Conservation (phyloP, 2,113 vertebrate genomes). For the Rhinichthys klamathensis region DNA sequence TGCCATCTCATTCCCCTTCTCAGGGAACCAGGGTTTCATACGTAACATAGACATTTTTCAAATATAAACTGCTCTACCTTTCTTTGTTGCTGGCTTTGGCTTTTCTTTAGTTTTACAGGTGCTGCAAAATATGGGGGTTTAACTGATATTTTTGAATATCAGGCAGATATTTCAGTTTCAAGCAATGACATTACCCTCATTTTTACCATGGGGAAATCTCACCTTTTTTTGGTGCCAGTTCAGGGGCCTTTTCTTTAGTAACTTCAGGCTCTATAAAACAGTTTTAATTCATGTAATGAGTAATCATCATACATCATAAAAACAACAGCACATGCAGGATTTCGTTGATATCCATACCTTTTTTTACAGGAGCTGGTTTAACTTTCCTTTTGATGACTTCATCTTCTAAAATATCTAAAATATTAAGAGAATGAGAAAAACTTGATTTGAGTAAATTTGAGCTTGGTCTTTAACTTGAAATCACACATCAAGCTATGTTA, state of each 20-base stretch:
- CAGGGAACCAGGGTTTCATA: too few relatives aligned
- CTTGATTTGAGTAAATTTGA: neutral
- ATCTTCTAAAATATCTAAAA: neutral
- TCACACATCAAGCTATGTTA: neutral
- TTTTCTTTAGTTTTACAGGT: conserved; percentile 46
- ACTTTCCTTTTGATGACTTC: conserved; percentile 7
- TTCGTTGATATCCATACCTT: conserved; percentile 1
- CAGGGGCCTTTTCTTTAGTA: conserved; percentile 25
- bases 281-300: neutral
- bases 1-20: too few relatives aligned
- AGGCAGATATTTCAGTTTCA: neutral
- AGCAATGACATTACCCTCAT: neutral
- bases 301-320: neutral
- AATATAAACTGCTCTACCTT: neutral
- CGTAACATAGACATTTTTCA: neutral
- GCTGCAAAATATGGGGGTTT: conserved; percentile 4
- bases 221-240: conserved; percentile 38
- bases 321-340: neutral
- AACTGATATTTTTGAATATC: neutral
- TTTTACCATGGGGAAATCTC: neutral
- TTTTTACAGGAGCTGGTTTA: neutral
- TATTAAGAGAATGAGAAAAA: neutral
- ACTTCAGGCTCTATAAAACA: conserved; percentile 10
- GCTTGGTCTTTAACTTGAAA: neutral
- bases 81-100: conserved; percentile 32